These are phyloP conservation scores for Petaurus breviceps DNA, from an alignment of 2,113 vertebrate species.

Conservation along the genomic window DNA sequence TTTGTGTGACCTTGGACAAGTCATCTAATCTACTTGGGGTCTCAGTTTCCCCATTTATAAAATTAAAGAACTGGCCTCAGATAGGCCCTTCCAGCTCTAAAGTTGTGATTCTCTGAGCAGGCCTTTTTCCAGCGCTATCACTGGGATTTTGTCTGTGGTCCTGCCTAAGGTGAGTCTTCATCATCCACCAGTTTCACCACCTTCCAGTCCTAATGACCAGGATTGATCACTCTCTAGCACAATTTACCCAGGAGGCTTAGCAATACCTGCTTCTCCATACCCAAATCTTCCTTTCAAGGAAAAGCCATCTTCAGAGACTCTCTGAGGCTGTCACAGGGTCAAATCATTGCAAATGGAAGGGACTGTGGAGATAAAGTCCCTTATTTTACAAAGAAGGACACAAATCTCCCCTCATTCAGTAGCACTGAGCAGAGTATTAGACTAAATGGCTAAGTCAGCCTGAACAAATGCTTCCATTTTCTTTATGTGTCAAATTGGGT, in stretches of 20 bases:
- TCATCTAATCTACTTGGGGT: not conserved
- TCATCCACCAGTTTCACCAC: not conserved
- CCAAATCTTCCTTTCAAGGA: not conserved
- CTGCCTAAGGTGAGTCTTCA: not conserved
- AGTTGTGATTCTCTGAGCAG: not conserved
- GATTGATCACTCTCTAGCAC: not conserved
- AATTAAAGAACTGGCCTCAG: not conserved
- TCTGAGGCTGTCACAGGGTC: not conserved
- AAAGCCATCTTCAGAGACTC: not conserved
- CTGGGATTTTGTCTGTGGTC: not conserved
- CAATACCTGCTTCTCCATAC: not conserved
- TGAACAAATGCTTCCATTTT: not conserved
- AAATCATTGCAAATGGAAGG: not conserved
- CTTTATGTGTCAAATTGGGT: not conserved
- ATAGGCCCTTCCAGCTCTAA: not conserved
- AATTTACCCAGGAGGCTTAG: not conserved
- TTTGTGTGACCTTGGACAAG: not conserved
- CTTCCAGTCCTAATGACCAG: not conserved
- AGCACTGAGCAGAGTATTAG: not conserved
- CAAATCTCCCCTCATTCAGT: not conserved
- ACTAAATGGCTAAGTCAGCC: not conserved
- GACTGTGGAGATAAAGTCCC: not conserved
- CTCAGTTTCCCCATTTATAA: conserved; percentile 6
- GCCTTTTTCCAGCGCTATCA: not conserved
- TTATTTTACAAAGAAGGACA: not conserved